Percentiles rank a stretch among this genome's conserved stretches.
These are phyloP conservation scores for Emys orbicularis DNA, from an alignment of 2,797 vertebrate species.

Conservation along the genomic window DNA sequence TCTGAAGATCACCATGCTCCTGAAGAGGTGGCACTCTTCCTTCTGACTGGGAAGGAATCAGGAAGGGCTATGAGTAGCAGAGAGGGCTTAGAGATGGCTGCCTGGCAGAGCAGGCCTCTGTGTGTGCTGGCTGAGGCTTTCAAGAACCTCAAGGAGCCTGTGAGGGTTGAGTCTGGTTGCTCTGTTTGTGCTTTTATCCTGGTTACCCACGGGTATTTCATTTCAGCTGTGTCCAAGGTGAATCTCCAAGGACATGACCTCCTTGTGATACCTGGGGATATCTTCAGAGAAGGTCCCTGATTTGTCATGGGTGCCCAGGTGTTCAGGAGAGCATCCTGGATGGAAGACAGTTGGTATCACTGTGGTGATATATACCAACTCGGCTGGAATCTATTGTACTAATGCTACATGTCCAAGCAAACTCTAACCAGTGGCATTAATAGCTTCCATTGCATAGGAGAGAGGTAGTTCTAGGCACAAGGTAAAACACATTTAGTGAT, in stretches of 20 bases:
- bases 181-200: neutral
- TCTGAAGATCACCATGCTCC: neutral
- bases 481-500: neutral
- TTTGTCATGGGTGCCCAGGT: neutral
- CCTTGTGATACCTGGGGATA: neutral
- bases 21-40: neutral
- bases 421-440: fast-evolving
- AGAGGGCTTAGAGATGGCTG: neutral
- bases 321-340: neutral
- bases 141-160: neutral
- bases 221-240: neutral
- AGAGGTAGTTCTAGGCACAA: neutral
- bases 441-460: neutral
- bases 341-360: fast-evolving
- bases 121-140: neutral
- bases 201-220: neutral
- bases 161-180: neutral
- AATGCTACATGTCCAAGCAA: neutral
- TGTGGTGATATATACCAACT: neutral
- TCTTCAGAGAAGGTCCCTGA: neutral
- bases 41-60: neutral
- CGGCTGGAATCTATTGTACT: neutral
- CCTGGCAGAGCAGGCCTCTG: neutral
- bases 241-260: neutral
- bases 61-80: neutral